These are phyloP conservation scores for Hucho hucho DNA, from an alignment of 2,113 vertebrate genomes.

Conservation along the genomic window DNA sequence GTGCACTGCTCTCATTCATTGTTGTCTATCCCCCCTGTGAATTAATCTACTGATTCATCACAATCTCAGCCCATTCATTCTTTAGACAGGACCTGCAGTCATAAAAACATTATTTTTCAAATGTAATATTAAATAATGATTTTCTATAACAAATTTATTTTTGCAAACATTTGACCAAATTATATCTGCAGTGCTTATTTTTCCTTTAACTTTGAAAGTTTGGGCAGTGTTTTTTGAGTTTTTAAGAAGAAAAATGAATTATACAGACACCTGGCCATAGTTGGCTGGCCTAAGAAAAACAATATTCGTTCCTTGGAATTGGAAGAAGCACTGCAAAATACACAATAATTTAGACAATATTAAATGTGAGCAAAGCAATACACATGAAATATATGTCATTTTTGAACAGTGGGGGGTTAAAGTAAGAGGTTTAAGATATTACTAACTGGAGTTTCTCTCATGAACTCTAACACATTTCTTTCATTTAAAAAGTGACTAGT, in stretches of 20 bases:
- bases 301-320: constrained; percentile 2
- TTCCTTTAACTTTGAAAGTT: not conserved
- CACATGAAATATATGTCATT: not conserved
- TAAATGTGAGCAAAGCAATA: constrained; percentile 19
- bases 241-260: constrained; percentile 5
- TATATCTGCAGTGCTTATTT: not conserved
- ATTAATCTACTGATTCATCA: not conserved
- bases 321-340: constrained; percentile 1
- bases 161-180: not conserved
- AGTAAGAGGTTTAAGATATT: not conserved
- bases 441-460: too few relatives aligned
- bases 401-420: not conserved
- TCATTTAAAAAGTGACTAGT: not conserved
- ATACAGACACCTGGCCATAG: not conserved
- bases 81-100: not conserved
- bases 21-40: not conserved
- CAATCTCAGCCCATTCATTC: not conserved
- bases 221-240: not conserved
- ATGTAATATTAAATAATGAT: not conserved
- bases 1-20: too few relatives aligned
- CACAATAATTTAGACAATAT: constrained; percentile 23
- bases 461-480: not conserved
- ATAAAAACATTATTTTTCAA: not conserved
- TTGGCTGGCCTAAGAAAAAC: constrained; percentile 9
- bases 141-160: not conserved